A percentile compares a stretch with the other conserved stretches of the same genome.
Evolutionary conservation across 2,797 vertebrate species (phyloP).

Genomic region (Enteromius radiatus): DNA sequence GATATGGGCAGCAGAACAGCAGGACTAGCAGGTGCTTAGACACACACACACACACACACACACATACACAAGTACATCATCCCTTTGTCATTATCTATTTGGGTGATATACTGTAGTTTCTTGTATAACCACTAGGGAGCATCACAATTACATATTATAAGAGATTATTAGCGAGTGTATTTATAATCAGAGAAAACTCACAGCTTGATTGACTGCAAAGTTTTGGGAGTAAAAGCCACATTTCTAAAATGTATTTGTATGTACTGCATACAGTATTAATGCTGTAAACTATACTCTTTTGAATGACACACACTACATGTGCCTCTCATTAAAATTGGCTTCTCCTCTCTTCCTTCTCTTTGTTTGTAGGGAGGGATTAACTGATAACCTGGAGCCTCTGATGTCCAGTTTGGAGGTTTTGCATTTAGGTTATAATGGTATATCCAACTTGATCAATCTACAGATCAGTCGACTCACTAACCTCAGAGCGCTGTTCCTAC

Average conservation of each 20-base stretch:
- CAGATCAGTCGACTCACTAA: constrained; percentile 88
- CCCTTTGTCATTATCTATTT: background rate
- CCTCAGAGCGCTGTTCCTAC: constrained; percentile 86
- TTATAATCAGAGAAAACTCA: background rate
- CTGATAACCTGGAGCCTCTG: constrained; percentile 80
- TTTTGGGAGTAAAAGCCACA: background rate
- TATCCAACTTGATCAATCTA: constrained; percentile 85
- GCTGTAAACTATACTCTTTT: background rate
- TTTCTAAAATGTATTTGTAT: background rate
- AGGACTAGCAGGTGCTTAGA: constrained; percentile 76
- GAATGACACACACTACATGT: background rate
- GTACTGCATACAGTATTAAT: background rate
- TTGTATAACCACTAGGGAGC: constrained; percentile 31
- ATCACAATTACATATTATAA: background rate
- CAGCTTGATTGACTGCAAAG: background rate
- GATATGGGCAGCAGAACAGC: constrained; percentile 81
- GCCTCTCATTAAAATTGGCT: background rate
- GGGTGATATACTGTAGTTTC: background rate
- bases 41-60: background rate
- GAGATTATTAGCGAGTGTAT: background rate
- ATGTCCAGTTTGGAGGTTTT: constrained; percentile 91
- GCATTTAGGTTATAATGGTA: constrained; percentile 89
- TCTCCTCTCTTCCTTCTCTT: constrained; percentile 36
- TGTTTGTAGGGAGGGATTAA: constrained; percentile 74
- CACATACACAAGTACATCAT: background rate